Conservation (phyloP, 2,113 vertebrate species). For the Chamaea fasciata region DNA sequence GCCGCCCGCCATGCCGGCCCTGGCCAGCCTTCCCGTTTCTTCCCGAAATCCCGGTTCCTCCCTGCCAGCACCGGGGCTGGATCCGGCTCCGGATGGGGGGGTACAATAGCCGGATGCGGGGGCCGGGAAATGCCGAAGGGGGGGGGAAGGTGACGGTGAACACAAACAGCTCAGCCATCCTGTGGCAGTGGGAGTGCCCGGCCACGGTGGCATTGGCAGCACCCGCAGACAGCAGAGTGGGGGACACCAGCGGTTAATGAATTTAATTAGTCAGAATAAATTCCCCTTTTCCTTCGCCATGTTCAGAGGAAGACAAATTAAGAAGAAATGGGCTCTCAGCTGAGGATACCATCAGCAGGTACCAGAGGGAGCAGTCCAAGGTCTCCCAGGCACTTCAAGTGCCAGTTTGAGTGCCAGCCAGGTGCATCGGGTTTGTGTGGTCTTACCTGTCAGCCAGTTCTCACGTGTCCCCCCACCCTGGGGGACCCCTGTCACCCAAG, state of each 20-base stretch:
- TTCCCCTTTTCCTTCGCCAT: not conserved
- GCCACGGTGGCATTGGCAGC: rapidly evolving
- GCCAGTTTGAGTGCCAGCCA: not conserved
- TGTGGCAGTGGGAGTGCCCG: rapidly evolving
- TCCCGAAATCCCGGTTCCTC: not conserved
- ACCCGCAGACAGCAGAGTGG: not conserved
- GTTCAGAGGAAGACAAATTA: not conserved
- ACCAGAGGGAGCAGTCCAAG: not conserved
- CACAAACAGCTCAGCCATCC: not conserved
- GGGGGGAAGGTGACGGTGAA: not conserved
- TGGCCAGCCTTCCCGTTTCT: not conserved
- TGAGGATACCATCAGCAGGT: not conserved
- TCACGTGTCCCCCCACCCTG: no score
- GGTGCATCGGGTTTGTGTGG: rapidly evolving
- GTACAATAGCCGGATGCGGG: conserved; percentile 8
- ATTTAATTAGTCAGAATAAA: not conserved
- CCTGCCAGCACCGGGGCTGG: not conserved
- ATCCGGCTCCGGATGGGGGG: conserved; percentile 17
- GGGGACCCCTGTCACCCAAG: not conserved
- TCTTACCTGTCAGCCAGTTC: not conserved
- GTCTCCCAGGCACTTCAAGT: not conserved
- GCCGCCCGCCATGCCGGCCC: not conserved
- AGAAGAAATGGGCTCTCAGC: not conserved
- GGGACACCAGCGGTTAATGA: not conserved
- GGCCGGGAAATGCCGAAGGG: not conserved